Evolutionary conservation across 2,888 invertebrate genomes (phyloP).

Genomic region (Tetranychus truncatus): DNA sequence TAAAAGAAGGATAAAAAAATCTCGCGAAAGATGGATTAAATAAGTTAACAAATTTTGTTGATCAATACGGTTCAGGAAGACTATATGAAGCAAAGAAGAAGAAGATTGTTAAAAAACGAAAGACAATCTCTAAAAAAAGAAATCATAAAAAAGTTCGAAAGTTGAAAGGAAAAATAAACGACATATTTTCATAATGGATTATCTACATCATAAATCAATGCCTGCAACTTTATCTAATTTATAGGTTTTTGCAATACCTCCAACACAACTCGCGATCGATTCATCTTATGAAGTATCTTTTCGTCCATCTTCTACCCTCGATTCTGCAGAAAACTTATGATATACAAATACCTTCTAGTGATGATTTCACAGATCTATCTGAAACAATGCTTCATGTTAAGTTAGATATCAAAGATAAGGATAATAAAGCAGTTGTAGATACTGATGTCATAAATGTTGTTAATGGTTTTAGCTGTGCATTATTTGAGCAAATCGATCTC

Average conservation of each 20-base stretch:
- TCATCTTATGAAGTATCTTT: too few relatives aligned
- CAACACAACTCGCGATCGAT: too few relatives aligned
- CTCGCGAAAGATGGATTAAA: background rate
- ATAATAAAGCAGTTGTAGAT: background rate
- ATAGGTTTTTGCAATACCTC: too few relatives aligned
- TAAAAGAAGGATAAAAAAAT: background rate
- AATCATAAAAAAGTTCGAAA: background rate
- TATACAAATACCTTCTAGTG: too few relatives aligned
- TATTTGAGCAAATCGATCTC: background rate
- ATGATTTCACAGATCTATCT: too few relatives aligned
- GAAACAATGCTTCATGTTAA: too few relatives aligned
- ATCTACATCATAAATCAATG: too few relatives aligned
- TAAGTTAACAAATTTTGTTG: background rate
- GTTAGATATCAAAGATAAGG: too few relatives aligned
- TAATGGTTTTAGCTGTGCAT: background rate
- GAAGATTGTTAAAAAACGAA: background rate
- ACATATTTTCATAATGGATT: conserved; percentile 2
- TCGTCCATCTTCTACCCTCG: too few relatives aligned
- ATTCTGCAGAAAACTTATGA: too few relatives aligned
- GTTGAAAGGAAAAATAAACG: background rate
- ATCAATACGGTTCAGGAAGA: background rate
- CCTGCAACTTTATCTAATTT: too few relatives aligned
- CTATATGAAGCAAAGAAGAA: background rate
- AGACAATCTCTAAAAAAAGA: too few relatives aligned
- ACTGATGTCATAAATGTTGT: background rate